These are phyloP conservation scores for Tipula lateralis DNA, from an alignment of 2,888 invertebrate genomes.

Conservation along the genomic window DNA sequence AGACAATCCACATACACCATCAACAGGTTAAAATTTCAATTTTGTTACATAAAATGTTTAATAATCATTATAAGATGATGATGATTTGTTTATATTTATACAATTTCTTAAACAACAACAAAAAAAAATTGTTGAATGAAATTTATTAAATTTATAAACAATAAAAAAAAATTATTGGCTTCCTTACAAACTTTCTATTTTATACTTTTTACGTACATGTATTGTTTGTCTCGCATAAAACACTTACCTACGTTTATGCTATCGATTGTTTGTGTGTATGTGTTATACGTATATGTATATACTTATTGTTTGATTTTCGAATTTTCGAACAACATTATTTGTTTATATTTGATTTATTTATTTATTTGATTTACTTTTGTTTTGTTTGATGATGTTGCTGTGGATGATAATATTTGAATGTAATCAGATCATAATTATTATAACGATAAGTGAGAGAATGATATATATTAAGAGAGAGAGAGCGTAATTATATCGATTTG, in stretches of 20 bases:
- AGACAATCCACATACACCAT: neutral
- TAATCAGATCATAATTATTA: neutral
- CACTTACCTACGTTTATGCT: constrained; percentile 1
- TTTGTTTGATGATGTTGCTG: neutral
- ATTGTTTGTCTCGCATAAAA: constrained; percentile 6
- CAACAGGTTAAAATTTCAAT: neutral
- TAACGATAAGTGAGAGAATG: neutral
- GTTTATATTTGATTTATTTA: neutral
- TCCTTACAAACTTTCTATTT: constrained; percentile 7
- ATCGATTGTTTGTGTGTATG: neutral
- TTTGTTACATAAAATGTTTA: neutral
- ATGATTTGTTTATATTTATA: constrained; percentile 11
- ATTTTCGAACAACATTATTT: constrained; percentile 24
- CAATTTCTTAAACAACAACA: neutral
- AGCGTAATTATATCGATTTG: neutral
- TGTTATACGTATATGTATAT: neutral
- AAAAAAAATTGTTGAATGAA: neutral
- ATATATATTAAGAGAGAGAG: too few relatives aligned
- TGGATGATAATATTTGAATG: neutral
- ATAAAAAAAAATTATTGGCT: constrained; percentile 7
- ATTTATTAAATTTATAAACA: neutral
- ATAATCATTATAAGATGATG: constrained; percentile 11
- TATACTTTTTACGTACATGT: neutral
- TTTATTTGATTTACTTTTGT: neutral
- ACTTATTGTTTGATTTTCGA: neutral